Conservation (phyloP, 2,888 invertebrate species). For the Athalia cordata region DNA sequence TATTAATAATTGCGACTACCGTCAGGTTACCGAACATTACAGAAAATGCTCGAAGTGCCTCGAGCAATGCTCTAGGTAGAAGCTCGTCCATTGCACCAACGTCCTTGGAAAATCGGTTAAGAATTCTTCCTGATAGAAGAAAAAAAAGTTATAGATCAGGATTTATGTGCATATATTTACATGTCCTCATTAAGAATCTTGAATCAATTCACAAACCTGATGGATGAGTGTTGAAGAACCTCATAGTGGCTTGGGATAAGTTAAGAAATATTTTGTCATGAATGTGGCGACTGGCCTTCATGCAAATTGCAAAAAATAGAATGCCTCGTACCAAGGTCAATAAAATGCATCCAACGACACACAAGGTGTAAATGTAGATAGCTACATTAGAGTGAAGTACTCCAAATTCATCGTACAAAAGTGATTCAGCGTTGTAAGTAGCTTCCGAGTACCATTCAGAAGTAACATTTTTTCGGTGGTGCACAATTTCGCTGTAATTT, state of each 20-base stretch:
- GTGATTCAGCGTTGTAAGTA: not conserved
- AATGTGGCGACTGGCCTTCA: constrained; percentile 84
- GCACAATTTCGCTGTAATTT: no score
- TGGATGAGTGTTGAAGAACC: constrained; percentile 91
- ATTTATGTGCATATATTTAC: not conserved
- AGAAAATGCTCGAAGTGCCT: constrained; percentile 75
- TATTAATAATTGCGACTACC: constrained; percentile 77
- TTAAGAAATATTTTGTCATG: constrained; percentile 91
- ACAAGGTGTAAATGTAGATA: constrained; percentile 70
- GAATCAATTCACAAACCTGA: constrained; percentile 75
- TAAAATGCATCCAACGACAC: constrained; percentile 66
- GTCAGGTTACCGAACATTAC: constrained; percentile 74
- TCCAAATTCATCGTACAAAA: constrained; percentile 55
- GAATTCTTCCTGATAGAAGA: constrained; percentile 75
- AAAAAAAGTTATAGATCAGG: not conserved
- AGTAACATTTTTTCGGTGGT: no score
- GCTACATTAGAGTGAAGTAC: constrained; percentile 57
- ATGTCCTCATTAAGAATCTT: not conserved
- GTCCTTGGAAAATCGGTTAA: constrained; percentile 87
- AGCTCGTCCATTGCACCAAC: constrained; percentile 79
- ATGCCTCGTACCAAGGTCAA: constrained; percentile 76
- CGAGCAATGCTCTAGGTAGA: constrained; percentile 76
- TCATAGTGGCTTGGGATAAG: constrained; percentile 85
- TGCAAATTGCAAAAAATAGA: constrained; percentile 84
- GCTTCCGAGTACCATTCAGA: no score